Evolutionary conservation across 2,113 vertebrate genomes (phyloP).

Genomic region (Paramisgurnus dabryanus): DNA sequence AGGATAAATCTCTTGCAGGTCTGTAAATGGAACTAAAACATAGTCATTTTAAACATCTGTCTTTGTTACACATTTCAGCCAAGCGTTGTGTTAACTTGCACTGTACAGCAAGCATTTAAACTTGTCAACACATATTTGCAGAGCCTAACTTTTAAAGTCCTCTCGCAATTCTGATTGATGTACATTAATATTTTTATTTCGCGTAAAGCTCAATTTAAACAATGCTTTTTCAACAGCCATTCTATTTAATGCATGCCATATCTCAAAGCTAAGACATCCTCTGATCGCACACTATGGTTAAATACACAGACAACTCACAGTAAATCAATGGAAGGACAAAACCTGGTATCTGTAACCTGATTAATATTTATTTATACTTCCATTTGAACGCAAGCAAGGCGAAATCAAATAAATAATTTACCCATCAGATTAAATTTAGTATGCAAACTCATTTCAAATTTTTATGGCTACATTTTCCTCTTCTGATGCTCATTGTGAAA

Average conservation of each 20-base stretch:
- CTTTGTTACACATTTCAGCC: not conserved
- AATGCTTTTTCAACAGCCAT: not conserved
- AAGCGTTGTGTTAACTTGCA: not conserved
- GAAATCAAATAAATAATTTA: slow-evolving; percentile 1
- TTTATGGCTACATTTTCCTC: not conserved
- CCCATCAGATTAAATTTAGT: not conserved
- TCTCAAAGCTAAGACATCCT: slow-evolving; percentile 20
- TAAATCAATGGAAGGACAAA: slow-evolving; percentile 27
- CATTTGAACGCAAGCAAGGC: not conserved
- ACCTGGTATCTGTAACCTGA: slow-evolving; percentile 1
- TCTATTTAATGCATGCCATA: not conserved
- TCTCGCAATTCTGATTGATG: not conserved
- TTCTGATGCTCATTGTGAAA: not conserved
- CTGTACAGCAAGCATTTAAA: not conserved
- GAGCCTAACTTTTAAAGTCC: not conserved
- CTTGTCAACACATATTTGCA: not conserved
- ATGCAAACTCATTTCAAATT: not conserved
- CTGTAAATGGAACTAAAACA: not conserved
- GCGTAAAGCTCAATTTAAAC: too few species aligned
- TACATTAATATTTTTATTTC: not conserved
- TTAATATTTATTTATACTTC: slow-evolving; percentile 29
- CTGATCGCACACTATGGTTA: slow-evolving; percentile 18
- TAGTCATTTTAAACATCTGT: too few species aligned
- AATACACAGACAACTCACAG: slow-evolving; percentile 2
- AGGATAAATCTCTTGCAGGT: not conserved